phyloP scores from a whole-genome alignment of 2,113 vertebrate genomes.

The Caloenas nicobarica region DNA sequence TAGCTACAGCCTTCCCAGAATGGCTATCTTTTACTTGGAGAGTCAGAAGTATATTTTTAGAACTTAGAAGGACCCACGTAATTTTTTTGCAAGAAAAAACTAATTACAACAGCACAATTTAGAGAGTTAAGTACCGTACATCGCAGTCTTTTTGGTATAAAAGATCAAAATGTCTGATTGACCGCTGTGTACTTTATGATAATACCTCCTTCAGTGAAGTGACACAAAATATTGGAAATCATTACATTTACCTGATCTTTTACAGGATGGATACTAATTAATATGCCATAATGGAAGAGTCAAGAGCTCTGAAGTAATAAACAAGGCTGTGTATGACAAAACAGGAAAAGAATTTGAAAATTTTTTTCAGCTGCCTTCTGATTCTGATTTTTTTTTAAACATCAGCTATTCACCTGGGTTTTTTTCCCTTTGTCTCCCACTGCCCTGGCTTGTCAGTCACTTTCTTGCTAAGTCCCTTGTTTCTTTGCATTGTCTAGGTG shows the following conservation, averaged over 20 bases:
- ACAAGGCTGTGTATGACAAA: not conserved
- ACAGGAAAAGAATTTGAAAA: not conserved
- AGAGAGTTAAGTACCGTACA: not conserved
- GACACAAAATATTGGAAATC: not conserved
- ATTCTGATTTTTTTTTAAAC: not conserved
- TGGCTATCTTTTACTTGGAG: not conserved
- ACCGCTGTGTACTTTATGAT: not conserved
- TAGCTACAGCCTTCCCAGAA: not conserved
- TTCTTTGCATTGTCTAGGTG: not conserved
- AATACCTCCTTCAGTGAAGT: not conserved
- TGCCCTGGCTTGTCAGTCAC: not conserved
- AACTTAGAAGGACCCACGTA: not conserved
- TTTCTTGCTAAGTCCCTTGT: not conserved
- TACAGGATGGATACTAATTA: not conserved
- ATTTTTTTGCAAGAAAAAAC: not conserved
- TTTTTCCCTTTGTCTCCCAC: not conserved
- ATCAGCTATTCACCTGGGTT: not conserved
- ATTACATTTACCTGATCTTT: not conserved
- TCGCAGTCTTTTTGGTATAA: not conserved
- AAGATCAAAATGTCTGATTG: not conserved
- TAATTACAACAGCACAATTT: not conserved
- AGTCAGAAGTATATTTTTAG: not conserved
- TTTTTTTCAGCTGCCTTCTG: not conserved
- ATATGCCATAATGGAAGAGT: not conserved
- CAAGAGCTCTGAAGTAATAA: not conserved